Evolutionary conservation across 2,797 vertebrate species (phyloP).

Genomic region (Coranthus polyacanthus): DNA sequence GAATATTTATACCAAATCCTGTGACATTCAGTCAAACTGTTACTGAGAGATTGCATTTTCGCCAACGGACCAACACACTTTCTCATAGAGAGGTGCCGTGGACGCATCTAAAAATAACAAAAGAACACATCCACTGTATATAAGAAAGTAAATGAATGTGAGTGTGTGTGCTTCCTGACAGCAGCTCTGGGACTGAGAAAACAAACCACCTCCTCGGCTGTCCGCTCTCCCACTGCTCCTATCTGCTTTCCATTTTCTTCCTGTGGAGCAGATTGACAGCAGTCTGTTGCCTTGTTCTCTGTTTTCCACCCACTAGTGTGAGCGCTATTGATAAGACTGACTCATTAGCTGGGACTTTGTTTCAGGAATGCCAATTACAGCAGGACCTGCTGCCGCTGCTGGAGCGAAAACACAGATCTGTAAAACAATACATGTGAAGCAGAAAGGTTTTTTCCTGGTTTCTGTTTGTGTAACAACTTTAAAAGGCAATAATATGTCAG

Average conservation of each 20-base stretch:
- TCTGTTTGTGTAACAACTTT: no score
- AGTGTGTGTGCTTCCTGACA: conserved; percentile 1
- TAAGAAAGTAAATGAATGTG: no score
- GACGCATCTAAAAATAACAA: no score
- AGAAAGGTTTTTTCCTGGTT: not conserved
- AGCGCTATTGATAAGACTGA: conserved; percentile 29
- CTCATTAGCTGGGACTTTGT: conserved; percentile 45
- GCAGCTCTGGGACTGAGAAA: conserved; percentile 7
- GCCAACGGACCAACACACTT: no score
- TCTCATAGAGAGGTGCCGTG: no score
- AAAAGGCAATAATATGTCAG: no score
- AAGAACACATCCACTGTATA: no score
- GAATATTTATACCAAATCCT: no score
- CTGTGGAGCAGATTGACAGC: conserved; percentile 41
- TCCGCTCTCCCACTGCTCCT: conserved; percentile 2
- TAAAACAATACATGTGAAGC: not conserved
- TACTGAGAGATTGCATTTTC: no score
- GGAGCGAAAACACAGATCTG: conserved; percentile 3
- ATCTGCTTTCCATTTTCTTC: not conserved
- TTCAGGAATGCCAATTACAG: conserved; percentile 34
- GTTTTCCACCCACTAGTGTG: conserved; percentile 16
- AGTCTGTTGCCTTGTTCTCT: conserved; percentile 35
- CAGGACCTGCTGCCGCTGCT: conserved; percentile 7
- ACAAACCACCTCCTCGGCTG: conserved; percentile 33
- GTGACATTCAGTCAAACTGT: no score